Base-by-base conservation (phyloP, 2,113 vertebrate species). In the Paratilapia polleni region DNA sequence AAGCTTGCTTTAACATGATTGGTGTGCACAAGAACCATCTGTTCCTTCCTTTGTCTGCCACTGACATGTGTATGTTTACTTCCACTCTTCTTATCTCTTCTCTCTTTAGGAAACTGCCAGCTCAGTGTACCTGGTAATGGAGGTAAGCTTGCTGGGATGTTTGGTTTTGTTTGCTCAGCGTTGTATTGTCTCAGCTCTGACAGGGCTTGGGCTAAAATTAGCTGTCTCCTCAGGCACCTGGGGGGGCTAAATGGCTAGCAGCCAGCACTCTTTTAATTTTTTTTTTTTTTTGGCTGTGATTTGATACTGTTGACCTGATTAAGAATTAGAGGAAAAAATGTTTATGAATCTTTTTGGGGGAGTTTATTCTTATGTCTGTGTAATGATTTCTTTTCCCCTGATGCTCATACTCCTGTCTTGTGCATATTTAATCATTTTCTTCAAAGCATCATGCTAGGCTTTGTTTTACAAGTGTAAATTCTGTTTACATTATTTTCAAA, bases 61-160 rank as follows among this genome's bases (percentile, higher is more conserved):
- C 77, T 85, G 74, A 86, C 82, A n/a, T 82, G 76, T 95, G 49
- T 96, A 11, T 88, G 86, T 93, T 93, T 88, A 86, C 77, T 19
- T 52, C 34, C 12, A 5, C 79, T 77, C 81, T 87, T 89, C 84
- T 87, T 90, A 85, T 91, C 88, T 84, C 59, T 15, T 77, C 49
- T 76, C 68, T 77, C 87, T 93, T 56, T 87, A 99, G 98, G 98
- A 99, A 90, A 96, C 98, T 91, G 97, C 97, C 81, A 99, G 97
- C 92, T 99, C 97, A 4, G 98, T 99, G 92, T 99, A 99, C 90
- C 96, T 99, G 95, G 98, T 99, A 84, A 99, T 99, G 98, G 98
- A 99, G 98, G 98, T 99, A 94, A 97, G 98, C 79, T 66, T 9
- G 19, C 73, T 81, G 62, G 52, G 75, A 73, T 82, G 73, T 80